These are phyloP conservation scores for Pseudotriccus pelzelni DNA, from an alignment of 2,797 vertebrate genomes.

Conservation along the genomic window DNA sequence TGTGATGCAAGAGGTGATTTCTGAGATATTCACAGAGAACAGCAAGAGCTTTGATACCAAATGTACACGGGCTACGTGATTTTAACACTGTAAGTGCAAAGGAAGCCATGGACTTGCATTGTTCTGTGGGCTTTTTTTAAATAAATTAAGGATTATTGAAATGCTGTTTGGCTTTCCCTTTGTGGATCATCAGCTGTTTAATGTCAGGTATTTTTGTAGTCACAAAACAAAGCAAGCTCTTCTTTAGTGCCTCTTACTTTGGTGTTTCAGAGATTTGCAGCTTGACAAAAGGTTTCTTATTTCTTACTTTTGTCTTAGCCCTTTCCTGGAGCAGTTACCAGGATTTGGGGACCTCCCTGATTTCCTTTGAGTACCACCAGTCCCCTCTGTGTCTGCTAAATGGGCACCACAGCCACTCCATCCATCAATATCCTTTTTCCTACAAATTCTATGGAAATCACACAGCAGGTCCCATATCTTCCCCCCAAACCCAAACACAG, in stretches of 20 bases:
- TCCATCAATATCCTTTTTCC: not conserved
- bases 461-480: not conserved
- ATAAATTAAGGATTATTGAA: constrained; percentile 1
- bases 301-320: not conserved
- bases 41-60: not conserved
- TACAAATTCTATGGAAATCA: not conserved
- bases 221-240: not conserved
- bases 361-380: rapidly evolving
- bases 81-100: not conserved
- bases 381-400: not conserved
- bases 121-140: not conserved
- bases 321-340: not conserved
- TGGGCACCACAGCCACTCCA: not conserved
- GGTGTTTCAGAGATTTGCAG: not conserved
- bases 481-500: not conserved
- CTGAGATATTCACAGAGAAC: not conserved
- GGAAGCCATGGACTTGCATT: not conserved
- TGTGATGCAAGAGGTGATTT: not conserved
- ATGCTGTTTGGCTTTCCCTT: constrained; percentile 16
- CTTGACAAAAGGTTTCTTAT: not conserved
- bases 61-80: rapidly evolving
- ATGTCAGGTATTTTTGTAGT: not conserved
- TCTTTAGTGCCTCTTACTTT: not conserved
- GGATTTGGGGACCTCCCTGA: not conserved
- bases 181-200: not conserved